These are phyloP conservation scores for Cantharis nigra DNA, from an alignment of 2,888 invertebrate species.

Conservation along the genomic window DNA sequence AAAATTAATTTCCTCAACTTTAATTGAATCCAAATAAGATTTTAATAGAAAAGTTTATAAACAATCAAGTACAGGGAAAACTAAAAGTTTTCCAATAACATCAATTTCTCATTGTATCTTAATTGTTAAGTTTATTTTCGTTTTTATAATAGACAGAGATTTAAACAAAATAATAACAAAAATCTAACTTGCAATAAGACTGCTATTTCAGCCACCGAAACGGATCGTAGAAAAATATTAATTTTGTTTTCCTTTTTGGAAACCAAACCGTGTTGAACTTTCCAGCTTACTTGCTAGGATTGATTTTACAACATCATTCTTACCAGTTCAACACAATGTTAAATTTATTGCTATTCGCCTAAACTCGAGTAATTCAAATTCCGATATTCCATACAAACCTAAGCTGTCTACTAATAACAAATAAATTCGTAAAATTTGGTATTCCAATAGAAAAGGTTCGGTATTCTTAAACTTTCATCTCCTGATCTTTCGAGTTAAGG, in stretches of 20 bases:
- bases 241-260: neutral
- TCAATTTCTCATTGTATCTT: neutral
- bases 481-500: neutral
- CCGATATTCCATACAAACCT: neutral
- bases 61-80: too few relatives aligned
- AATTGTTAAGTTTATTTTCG: neutral
- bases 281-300: conserved; percentile 4
- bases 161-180: neutral
- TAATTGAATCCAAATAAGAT: neutral
- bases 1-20: neutral
- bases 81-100: neutral
- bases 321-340: neutral
- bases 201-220: neutral
- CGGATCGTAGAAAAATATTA: neutral
- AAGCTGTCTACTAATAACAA: neutral
- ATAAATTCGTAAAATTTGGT: neutral
- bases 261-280: neutral
- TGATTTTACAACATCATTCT: conserved; percentile 4
- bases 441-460: neutral
- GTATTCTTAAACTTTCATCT: neutral
- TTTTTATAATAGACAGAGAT: neutral
- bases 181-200: neutral
- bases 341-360: conserved; percentile 1
- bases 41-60: neutral
- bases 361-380: conserved; percentile 1